Evolutionary conservation across 2,113 vertebrate species (phyloP).

Genomic region (Istiophorus platypterus): DNA sequence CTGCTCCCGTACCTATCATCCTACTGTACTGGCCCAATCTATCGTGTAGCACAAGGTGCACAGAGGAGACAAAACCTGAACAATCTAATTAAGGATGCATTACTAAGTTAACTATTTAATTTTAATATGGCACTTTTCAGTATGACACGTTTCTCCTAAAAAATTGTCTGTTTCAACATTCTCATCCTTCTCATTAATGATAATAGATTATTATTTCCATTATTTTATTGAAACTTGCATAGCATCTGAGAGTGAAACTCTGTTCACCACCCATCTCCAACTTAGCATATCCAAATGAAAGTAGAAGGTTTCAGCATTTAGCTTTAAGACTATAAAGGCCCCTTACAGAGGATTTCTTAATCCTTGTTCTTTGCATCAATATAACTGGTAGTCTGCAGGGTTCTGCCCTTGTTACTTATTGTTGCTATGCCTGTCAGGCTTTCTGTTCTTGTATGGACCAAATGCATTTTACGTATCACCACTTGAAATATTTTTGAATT

Average conservation of each 20-base stretch:
- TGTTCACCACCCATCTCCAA: background rate
- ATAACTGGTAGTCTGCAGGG: too few species aligned
- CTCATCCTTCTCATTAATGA: background rate
- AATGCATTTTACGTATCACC: too few species aligned
- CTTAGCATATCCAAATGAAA: background rate
- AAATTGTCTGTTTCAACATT: conserved; percentile 3
- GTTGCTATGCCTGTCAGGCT: too few species aligned
- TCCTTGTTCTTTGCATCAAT: too few species aligned
- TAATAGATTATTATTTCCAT: background rate
- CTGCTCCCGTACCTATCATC: conserved; percentile 8
- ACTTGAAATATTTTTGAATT: too few species aligned
- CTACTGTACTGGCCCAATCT: conserved; percentile 8
- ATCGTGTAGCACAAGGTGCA: conserved; percentile 18
- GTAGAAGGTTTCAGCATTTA: background rate
- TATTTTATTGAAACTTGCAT: background rate
- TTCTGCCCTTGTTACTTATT: too few species aligned
- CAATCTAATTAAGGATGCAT: conserved; percentile 15
- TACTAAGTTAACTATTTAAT: conserved; percentile 40
- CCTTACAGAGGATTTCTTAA: too few species aligned
- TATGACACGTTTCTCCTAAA: conserved; percentile 4
- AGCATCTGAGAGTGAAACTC: background rate
- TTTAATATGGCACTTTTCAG: background rate
- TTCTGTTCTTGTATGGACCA: too few species aligned
- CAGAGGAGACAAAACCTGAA: conserved; percentile 17
- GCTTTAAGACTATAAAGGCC: background rate